A percentile compares a stretch with the other conserved stretches of the same genome.
Conservation (phyloP, 1,140 invertebrate species). For the Hormaphis cornu region DNA sequence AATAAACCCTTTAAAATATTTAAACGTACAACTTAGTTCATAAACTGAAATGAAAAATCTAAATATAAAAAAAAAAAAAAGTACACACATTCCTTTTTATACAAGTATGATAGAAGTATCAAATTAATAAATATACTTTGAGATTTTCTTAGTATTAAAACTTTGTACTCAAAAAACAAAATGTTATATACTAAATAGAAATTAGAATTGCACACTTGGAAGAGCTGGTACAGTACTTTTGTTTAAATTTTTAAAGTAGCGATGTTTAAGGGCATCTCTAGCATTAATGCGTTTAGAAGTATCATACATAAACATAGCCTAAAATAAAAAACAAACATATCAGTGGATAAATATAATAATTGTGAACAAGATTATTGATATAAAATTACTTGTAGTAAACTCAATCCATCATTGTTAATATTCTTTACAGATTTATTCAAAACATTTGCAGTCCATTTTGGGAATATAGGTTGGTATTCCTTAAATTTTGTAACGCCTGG, state of each 20-base stretch:
- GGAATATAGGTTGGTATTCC: constrained; percentile 64
- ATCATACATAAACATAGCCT: constrained; percentile 70
- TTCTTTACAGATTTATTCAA: constrained; percentile 54
- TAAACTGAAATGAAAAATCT: too few relatives aligned
- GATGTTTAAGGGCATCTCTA: constrained; percentile 58
- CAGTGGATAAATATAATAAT: neutral
- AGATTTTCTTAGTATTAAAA: too few relatives aligned
- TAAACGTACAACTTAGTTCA: too few relatives aligned
- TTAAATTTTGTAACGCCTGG: constrained; percentile 52
- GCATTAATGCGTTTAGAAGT: constrained; percentile 64
- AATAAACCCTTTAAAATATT: too few relatives aligned
- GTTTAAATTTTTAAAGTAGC: constrained; percentile 65
- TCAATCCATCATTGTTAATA: constrained; percentile 54
- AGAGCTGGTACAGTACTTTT: constrained; percentile 47
- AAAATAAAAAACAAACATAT: constrained; percentile 35
- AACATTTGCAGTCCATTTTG: constrained; percentile 69
- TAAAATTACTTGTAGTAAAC: constrained; percentile 54
- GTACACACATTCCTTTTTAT: too few relatives aligned
- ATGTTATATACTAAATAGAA: too few relatives aligned
- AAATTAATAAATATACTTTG: too few relatives aligned
- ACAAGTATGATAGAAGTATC: too few relatives aligned
- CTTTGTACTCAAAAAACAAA: too few relatives aligned
- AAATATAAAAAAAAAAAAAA: too few relatives aligned
- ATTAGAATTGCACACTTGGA: constrained; percentile 9
- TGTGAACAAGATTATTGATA: too few relatives aligned